These are phyloP conservation scores for Megastigmus dorsalis DNA, from an alignment of 2,888 invertebrate genomes.

Conservation along the genomic window DNA sequence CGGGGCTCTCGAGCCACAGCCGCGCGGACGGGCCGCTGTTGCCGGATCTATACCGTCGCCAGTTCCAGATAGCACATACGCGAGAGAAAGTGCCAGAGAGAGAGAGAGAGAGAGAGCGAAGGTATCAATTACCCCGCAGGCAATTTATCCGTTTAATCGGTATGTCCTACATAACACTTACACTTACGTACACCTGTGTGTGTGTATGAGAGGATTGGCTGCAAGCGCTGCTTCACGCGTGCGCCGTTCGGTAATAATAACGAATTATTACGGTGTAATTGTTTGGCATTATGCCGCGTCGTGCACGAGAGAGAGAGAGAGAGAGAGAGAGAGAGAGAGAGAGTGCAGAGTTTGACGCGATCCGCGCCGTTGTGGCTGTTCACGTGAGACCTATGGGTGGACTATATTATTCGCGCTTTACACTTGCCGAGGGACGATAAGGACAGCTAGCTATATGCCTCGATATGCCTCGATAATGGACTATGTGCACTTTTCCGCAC, in stretches of 20 bases:
- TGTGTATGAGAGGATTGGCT: not conserved
- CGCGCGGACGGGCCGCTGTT: too few relatives aligned
- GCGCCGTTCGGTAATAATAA: constrained; percentile 56
- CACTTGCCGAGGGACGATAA: constrained; percentile 54
- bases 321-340: too few relatives aligned
- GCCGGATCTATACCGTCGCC: too few relatives aligned
- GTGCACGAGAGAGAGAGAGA: too few relatives aligned
- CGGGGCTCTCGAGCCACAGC: too few relatives aligned
- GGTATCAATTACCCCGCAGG: constrained; percentile 63
- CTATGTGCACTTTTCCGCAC: not conserved
- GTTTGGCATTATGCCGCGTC: constrained; percentile 65
- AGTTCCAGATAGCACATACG: too few relatives aligned
- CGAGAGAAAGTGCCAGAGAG: not conserved
- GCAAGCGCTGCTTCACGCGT: constrained; percentile 38
- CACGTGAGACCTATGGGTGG: not conserved
- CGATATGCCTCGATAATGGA: not conserved
- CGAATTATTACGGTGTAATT: constrained; percentile 69
- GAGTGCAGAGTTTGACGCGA: too few relatives aligned
- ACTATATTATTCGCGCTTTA: constrained; percentile 67
- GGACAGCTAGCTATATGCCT: too few relatives aligned
- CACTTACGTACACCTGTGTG: constrained; percentile 14
- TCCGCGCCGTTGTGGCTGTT: constrained; percentile 50
- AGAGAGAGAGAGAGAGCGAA: not conserved
- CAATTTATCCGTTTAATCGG: constrained; percentile 60
- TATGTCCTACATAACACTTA: constrained; percentile 65